Evolutionary conservation across 2,113 vertebrate species (phyloP), one percentile per base, ranked within the genome.

Genomic region (Carassius carassius): DNA sequence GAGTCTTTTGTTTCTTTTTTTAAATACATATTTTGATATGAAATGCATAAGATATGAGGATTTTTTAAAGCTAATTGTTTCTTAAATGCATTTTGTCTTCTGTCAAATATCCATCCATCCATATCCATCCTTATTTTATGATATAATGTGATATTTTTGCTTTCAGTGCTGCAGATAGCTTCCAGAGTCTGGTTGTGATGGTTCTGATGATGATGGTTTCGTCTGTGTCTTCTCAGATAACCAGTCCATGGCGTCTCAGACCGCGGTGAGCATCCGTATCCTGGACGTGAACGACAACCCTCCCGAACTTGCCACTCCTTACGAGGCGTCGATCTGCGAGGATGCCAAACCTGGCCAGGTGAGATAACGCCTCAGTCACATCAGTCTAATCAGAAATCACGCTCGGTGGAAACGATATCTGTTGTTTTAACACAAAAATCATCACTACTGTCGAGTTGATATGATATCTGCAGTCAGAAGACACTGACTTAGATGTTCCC

Each of bases 271-370:
- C 76, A 98, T 99, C 88, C 96, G 97, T 21, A 99, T 99, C 92
- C 93, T 99, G 92, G 98, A 99, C 0, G 97, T 99, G 74, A 99
- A 99, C 0, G 98, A 99, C 93, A 99, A 99, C 85, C 97, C 98
- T 0, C 98, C 98, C 0, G 97, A 99, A 78, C 94, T 99, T 41
- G 97, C 98, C 86, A 96, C 96, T 0, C 98, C 98, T 0, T 97
- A 97, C 0, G 97, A 99, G 91, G 96, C 97, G 0, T 95, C 96
- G 0, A 96, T 99, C 85, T 99, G 98, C 35, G 98, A 99, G 91
- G 97, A 99, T 16, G 96, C 96, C 90, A 96, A 98, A 91, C 96
- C 97, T 19, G 98, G 96, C 19, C 96, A 99, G 97, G 98, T 99
- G 94, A 82, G 8, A 82, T 82, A 85, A 87, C 25, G 56, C 4